Conservation (phyloP, 2,888 invertebrate species). For the Tanypteryx hageni region DNA sequence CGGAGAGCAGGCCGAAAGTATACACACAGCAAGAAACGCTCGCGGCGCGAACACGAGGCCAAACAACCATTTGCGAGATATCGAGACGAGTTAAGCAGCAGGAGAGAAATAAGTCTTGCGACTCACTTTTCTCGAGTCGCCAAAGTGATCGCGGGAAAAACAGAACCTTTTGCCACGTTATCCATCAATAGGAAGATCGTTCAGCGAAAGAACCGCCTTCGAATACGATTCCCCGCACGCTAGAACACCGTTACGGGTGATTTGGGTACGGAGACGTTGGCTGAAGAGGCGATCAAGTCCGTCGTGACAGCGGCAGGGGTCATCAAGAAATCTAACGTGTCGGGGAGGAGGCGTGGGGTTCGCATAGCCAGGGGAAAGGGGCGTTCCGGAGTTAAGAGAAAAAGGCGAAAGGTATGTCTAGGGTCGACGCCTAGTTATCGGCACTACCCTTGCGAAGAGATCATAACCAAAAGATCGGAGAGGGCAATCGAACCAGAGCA, state of each 20-base stretch:
- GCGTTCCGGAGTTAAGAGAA: background rate
- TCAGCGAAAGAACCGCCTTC: no score
- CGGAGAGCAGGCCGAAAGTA: slow-evolving; percentile 21
- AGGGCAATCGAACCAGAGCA: background rate
- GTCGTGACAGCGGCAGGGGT: background rate
- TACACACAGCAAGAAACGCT: background rate
- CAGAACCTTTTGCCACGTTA: background rate
- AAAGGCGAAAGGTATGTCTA: background rate
- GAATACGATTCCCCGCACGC: no score
- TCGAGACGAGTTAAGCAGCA: no score
- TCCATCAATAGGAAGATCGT: background rate
- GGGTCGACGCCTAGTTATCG: background rate
- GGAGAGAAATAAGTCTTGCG: background rate
- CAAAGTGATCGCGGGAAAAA: background rate
- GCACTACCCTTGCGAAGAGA: background rate
- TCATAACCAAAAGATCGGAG: background rate
- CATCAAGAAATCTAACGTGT: background rate
- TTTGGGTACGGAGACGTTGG: no score
- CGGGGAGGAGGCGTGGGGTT: background rate
- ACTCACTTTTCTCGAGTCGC: background rate
- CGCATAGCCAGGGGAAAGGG: background rate
- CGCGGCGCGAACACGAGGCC: background rate
- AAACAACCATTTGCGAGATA: no score
- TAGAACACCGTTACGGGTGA: no score
- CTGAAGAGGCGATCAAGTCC: no score